Evolutionary conservation across 2,888 invertebrate genomes (phyloP).

Genomic region (Drosophila neotestacea): DNA sequence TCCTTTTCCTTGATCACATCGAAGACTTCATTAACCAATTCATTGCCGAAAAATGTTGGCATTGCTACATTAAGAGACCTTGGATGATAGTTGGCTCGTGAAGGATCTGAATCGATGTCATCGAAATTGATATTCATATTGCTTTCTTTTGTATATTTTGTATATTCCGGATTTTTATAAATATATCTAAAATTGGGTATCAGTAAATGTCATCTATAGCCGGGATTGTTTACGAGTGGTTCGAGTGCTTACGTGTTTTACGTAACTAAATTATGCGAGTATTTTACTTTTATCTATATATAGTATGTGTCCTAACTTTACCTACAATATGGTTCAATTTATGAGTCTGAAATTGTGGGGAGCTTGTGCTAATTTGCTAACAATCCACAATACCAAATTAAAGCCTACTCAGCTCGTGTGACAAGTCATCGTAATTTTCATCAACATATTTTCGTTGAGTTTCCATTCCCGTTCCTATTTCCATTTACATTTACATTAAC

Average conservation of each 20-base stretch:
- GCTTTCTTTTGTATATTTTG: neutral
- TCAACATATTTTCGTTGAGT: conserved; percentile 23
- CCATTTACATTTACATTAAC: conserved; percentile 19
- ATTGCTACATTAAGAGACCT: neutral
- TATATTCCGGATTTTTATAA: neutral
- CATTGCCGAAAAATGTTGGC: conserved; percentile 10
- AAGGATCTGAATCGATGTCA: neutral
- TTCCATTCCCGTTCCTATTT: conserved; percentile 26
- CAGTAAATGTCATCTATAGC: conserved; percentile 3
- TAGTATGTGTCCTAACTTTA: conserved; percentile 3
- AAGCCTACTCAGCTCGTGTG: conserved; percentile 62
- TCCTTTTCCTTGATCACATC: conserved; percentile 10
- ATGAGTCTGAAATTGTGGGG: conserved; percentile 32
- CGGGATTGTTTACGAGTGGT: conserved; percentile 3
- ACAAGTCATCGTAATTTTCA: conserved; percentile 80
- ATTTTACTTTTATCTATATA: neutral
- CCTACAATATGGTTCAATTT: conserved; percentile 43
- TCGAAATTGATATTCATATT: conserved; percentile 10
- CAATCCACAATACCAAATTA: conserved; percentile 63
- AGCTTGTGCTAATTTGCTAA: conserved; percentile 79
- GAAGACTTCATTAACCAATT: conserved; percentile 38
- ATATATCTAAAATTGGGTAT: neutral
- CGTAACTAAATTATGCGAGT: conserved; percentile 15
- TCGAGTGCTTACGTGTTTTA: conserved; percentile 13
- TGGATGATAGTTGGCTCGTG: conserved; percentile 16